phyloP scores from a whole-genome alignment of 2,888 invertebrate species.

The Pachymerium ferrugineum region DNA sequence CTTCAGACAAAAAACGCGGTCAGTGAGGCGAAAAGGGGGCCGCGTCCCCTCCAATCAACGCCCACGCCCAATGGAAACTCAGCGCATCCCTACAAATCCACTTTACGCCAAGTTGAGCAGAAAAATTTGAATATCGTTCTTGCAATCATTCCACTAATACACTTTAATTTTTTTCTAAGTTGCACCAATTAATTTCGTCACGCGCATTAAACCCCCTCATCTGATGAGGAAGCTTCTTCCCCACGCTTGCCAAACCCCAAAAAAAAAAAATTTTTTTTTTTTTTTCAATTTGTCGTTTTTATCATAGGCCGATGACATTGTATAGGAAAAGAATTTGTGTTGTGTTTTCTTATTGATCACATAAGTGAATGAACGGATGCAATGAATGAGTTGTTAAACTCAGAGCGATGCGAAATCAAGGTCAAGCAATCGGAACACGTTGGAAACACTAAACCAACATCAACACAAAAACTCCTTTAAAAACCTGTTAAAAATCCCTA shows the following conservation, averaged over 20 bases:
- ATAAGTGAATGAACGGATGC: slow-evolving; percentile 8
- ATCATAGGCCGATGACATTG: background rate
- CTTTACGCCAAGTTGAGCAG: background rate
- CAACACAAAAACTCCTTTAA: too few species aligned
- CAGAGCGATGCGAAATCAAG: slow-evolving; percentile 1
- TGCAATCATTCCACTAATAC: background rate
- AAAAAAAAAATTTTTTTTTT: background rate
- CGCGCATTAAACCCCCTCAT: background rate
- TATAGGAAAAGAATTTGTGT: background rate
- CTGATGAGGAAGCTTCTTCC: too few species aligned
- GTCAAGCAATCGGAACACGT: background rate
- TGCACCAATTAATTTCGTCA: background rate
- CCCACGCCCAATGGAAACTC: background rate
- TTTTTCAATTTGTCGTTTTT: background rate
- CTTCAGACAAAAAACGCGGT: background rate
- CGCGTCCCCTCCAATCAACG: slow-evolving; percentile 8
- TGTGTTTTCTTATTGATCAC: slow-evolving; percentile 7
- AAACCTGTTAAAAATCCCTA: background rate
- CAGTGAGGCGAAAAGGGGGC: slow-evolving; percentile 1
- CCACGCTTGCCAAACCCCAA: too few species aligned
- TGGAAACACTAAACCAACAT: background rate
- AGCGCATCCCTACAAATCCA: background rate
- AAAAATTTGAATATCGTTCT: background rate
- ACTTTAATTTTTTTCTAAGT: background rate
- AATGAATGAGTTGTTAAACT: slow-evolving; percentile 13